These are phyloP conservation scores for Pristionchus fissidentatus DNA, from an alignment of 2,888 invertebrate species.

Conservation along the genomic window DNA sequence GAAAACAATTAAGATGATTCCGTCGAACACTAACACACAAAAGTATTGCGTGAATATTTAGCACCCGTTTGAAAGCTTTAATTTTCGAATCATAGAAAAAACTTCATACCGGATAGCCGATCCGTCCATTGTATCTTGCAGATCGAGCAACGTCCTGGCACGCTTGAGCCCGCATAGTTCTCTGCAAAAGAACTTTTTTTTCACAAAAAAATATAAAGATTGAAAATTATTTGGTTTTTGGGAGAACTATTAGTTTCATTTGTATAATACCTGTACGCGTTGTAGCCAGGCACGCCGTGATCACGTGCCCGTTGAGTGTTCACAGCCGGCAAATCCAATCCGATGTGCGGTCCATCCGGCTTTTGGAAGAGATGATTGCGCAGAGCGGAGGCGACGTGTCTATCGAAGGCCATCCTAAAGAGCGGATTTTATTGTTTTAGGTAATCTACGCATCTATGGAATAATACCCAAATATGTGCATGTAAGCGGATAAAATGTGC, in stretches of 20 bases:
- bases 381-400: constrained; percentile 71
- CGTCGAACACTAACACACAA: too few species aligned
- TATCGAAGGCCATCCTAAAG: constrained; percentile 70
- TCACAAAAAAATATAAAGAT: not conserved
- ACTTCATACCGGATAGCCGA: constrained; percentile 68
- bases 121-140: constrained; percentile 83
- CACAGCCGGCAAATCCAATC: constrained; percentile 88
- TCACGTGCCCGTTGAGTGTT: constrained; percentile 90
- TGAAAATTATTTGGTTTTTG: too few species aligned
- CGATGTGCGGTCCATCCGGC: constrained; percentile 73
- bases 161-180: constrained; percentile 86
- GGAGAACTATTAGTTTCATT: not conserved
- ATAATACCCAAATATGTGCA: too few species aligned
- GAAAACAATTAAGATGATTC: too few species aligned
- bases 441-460: not conserved
- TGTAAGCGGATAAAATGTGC: too few species aligned
- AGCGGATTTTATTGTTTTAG: not conserved
- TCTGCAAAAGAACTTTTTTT: too few species aligned
- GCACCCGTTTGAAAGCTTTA: too few species aligned
- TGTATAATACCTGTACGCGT: constrained; percentile 78
- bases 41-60: too few species aligned
- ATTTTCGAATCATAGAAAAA: not conserved
- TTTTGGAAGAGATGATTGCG: constrained; percentile 85
- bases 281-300: constrained; percentile 88
- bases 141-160: constrained; percentile 88